Percentiles rank a stretch among this genome's conserved stretches.
Conservation (phyloP, 2,113 vertebrate genomes). For the Pandion haliaetus region DNA sequence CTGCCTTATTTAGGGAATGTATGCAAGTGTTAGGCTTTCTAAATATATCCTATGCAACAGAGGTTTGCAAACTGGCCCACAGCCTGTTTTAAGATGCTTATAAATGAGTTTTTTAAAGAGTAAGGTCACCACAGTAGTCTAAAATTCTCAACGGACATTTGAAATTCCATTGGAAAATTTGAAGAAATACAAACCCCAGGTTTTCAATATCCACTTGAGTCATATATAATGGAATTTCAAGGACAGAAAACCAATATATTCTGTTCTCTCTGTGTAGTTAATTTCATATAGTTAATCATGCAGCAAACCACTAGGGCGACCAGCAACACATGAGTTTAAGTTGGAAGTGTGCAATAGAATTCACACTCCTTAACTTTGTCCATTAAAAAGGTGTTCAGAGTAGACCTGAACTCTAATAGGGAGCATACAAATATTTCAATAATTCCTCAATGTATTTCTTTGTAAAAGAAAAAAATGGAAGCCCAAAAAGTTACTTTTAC, state of each 20-base stretch:
- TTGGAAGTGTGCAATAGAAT: background rate
- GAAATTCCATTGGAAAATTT: slow-evolving; percentile 1
- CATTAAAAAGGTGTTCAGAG: background rate
- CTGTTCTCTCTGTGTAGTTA: background rate
- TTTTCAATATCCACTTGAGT: background rate
- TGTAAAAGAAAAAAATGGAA: background rate
- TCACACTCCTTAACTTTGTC: background rate
- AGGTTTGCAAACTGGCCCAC: background rate
- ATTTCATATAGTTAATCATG: background rate
- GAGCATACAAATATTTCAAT: background rate
- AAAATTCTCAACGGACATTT: background rate
- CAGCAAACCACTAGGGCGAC: background rate
- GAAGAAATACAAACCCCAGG: background rate
- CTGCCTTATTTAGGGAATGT: background rate
- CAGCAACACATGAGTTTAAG: background rate
- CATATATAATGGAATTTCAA: background rate
- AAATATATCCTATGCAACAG: background rate
- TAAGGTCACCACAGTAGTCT: background rate
- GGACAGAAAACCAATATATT: background rate
- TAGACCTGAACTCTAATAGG: background rate
- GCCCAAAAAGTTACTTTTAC: background rate
- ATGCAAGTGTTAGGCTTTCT: background rate
- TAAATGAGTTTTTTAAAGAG: background rate
- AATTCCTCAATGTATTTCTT: background rate
- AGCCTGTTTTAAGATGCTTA: background rate